These are phyloP conservation scores for Gorsachius goisagi DNA, from an alignment of 2,113 vertebrate species.

Conservation along the genomic window DNA sequence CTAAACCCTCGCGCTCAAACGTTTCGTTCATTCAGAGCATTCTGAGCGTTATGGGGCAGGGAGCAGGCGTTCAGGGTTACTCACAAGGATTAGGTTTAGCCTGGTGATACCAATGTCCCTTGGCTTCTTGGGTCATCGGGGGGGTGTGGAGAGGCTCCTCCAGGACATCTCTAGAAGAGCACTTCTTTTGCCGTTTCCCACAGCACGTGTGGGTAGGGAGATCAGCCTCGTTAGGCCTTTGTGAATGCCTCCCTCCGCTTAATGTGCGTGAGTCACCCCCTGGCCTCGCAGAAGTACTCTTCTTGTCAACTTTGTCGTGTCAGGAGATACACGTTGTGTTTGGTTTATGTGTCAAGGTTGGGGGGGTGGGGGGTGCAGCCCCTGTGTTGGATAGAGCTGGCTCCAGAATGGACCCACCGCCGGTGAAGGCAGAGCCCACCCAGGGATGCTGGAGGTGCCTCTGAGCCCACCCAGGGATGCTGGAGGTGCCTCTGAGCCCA, in stretches of 20 bases:
- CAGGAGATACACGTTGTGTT: background rate
- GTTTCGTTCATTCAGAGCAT: background rate
- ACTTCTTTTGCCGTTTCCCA: background rate
- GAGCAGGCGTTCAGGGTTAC: background rate
- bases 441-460: no score
- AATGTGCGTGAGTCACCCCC: background rate
- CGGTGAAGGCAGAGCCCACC: background rate
- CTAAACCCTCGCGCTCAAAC: background rate
- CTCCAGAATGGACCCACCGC: background rate
- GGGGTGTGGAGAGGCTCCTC: background rate
- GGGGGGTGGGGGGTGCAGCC: background rate
- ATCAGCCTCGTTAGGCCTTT: background rate
- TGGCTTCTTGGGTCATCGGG: background rate
- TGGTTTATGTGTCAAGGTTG: background rate
- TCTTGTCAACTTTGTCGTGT: background rate
- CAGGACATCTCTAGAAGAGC: background rate
- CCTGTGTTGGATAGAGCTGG: background rate
- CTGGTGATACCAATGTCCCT: background rate
- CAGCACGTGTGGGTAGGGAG: background rate
- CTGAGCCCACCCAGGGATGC: background rate
- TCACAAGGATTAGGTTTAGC: background rate
- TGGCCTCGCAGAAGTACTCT: background rate
- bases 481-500: no score
- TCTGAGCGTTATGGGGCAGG: background rate
- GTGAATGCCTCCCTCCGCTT: background rate